Percentiles rank a stretch among this genome's conserved stretches.
These are phyloP conservation scores for Mobula birostris DNA, from an alignment of 2,113 vertebrate species.

Conservation along the genomic window DNA sequence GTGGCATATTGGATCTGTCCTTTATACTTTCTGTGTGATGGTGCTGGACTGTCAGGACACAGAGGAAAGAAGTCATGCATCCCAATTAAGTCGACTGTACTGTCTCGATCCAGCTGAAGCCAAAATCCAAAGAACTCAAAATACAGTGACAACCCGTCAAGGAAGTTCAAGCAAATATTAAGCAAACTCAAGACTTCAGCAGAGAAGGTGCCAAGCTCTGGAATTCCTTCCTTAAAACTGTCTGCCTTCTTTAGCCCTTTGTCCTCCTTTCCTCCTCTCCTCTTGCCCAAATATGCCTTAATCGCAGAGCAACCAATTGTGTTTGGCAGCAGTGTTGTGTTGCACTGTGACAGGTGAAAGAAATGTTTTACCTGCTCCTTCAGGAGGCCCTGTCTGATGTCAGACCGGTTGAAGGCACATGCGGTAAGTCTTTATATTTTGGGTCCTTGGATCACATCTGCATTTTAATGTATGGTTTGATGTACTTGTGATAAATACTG, in stretches of 20 bases:
- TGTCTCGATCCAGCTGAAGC: background rate
- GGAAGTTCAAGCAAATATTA: background rate
- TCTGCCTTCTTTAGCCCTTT: background rate
- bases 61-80: background rate
- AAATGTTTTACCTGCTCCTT: background rate
- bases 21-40: background rate
- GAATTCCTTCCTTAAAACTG: background rate
- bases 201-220: background rate
- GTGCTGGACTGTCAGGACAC: background rate
- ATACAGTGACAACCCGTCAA: background rate
- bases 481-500: too few species aligned
- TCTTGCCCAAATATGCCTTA: background rate
- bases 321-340: background rate
- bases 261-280: background rate
- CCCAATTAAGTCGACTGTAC: background rate
- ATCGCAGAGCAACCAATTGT: background rate
- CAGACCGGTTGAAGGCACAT: background rate
- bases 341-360: background rate
- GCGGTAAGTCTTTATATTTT: background rate
- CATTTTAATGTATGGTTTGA: too few species aligned
- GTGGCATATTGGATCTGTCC: too few species aligned
- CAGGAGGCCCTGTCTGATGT: background rate
- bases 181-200: background rate
- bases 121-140: background rate
- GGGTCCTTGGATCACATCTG: too few species aligned